Percentiles rank a stretch among this genome's conserved stretches.
phyloP scores from a whole-genome alignment of 2,113 vertebrate species.

The Brienomyrus longianalis region DNA sequence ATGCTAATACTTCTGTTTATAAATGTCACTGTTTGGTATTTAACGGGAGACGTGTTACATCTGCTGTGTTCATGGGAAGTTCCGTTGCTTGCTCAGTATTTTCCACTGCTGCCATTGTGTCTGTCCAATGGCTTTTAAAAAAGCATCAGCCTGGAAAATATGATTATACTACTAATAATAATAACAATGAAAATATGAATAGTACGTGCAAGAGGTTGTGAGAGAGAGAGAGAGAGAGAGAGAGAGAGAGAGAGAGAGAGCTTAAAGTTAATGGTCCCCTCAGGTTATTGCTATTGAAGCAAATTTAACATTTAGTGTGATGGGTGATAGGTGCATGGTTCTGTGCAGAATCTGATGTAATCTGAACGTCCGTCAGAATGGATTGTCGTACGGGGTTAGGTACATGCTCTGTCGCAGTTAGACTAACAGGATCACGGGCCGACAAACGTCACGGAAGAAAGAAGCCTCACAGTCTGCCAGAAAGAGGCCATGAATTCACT shows the following conservation, averaged over 20 bases:
- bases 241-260: background rate
- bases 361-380: background rate
- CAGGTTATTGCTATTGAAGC: background rate
- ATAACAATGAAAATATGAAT: background rate
- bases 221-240: background rate
- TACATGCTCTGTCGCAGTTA: background rate
- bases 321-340: background rate
- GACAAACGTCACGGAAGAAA: background rate
- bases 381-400: background rate
- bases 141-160: background rate
- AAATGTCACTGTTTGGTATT: constrained; percentile 6
- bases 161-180: background rate
- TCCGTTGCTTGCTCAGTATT: background rate
- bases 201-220: background rate
- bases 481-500: background rate
- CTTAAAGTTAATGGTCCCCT: constrained; percentile 4
- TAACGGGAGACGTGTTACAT: background rate
- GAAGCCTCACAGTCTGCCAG: background rate
- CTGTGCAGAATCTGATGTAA: background rate
- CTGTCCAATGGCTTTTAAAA: background rate
- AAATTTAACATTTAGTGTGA: background rate
- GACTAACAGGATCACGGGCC: background rate
- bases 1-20: constrained; percentile 1
- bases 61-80: background rate
- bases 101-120: background rate